Base-by-base conservation (phyloP, 1,140 invertebrate genomes). In the Eupeodes corollae region DNA sequence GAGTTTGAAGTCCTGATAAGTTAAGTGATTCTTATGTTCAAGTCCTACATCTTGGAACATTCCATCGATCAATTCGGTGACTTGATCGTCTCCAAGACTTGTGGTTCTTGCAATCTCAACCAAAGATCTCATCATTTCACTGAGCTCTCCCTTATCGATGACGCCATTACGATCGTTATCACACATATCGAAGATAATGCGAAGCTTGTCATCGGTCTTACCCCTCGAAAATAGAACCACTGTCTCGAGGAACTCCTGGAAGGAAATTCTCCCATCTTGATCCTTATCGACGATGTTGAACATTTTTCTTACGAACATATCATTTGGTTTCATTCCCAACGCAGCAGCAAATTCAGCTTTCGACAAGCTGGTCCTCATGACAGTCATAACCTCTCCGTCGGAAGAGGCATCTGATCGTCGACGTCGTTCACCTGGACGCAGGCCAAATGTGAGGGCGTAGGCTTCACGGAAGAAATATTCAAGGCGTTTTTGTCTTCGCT, bases 401-500 rank as follows among this genome's bases (percentile, higher is more conserved):
- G 83, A 79, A 41, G 77, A 82, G 52, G 87, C 78, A 54, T 84
- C 80, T 1, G 78, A 81, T 48, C 80, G 71, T 38, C 80, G 70
- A 31, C 83, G 70, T 41, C 80, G 71, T 63, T 86, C 88, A 1
- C 83, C 82, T 0, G 83, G 83, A 21, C 75, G 52, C 5, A 93
- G 64, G 3, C 90, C 91, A 64, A 94, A 94, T 1, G 91, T 93
- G 42, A 98, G 74, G 1, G 93, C 90, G 58, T 99, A 99, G 0
- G 96, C 94, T 71, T 97, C 93, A 54, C 95, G 79, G 72, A 99
- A 99, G 75, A 99, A 99, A 70, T 97, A 91, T 61, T 98, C 95
- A 21, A 99, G 67, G 55, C 93, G 83, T 54, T 88, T 85, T 58
- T 98, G 92, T 21, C 96, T 71, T 40, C 96, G 79, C 61, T 97